These are phyloP conservation scores for Isurus oxyrinchus DNA, from an alignment of 2,113 vertebrate genomes.

Conservation along the genomic window DNA sequence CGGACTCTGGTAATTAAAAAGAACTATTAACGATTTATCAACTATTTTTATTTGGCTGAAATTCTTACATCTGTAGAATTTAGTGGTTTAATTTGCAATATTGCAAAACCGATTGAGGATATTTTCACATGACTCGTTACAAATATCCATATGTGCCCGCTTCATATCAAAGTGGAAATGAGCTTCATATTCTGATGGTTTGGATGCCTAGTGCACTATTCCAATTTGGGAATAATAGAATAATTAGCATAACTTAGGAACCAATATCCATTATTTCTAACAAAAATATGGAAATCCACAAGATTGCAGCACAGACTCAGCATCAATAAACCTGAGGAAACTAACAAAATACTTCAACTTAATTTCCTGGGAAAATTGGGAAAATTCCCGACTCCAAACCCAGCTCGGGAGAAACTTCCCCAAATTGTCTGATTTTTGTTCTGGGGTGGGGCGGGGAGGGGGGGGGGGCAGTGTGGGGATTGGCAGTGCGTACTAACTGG, in stretches of 20 bases:
- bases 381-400: no score
- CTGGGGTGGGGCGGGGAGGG: no score
- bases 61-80: neutral
- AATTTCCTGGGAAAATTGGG: neutral
- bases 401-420: no score
- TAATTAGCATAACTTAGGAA: neutral
- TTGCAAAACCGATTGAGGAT: neutral
- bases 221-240: neutral
- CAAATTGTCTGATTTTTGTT: no score
- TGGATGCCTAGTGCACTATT: neutral
- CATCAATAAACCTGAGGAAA: neutral
- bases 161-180: neutral
- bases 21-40: neutral
- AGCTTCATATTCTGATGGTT: neutral
- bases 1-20: constrained; percentile 41
- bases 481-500: no score
- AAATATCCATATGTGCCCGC: neutral
- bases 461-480: no score
- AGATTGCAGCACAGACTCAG: neutral
- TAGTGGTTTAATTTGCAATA: neutral
- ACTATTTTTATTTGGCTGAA: neutral
- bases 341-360: neutral
- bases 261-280: neutral
- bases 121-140: neutral
- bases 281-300: neutral